Percentiles rank a stretch among this genome's conserved stretches.
Conservation (phyloP, 2,797 vertebrate species). For the Dryobates pubescens region DNA sequence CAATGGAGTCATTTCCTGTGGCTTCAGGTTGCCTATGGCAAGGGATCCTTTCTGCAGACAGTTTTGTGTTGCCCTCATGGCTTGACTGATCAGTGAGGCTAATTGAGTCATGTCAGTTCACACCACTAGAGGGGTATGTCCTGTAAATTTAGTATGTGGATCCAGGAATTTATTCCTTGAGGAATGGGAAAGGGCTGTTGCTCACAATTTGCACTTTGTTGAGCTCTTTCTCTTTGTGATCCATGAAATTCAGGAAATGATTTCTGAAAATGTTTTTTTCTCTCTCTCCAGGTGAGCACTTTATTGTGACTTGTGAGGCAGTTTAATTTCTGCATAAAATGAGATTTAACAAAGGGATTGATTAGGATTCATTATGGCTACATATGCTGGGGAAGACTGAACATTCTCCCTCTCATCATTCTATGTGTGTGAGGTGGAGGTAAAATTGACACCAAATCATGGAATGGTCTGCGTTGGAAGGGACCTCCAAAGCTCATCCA, state of each 20-base stretch:
- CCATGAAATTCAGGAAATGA: background rate
- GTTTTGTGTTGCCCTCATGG: background rate
- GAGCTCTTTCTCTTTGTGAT: background rate
- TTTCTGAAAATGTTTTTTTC: background rate
- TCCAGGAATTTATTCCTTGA: background rate
- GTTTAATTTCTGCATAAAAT: conserved; percentile 11
- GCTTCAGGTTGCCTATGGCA: background rate
- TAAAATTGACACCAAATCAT: background rate
- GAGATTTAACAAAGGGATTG: background rate
- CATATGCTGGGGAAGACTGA: background rate
- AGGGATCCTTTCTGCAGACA: conserved; percentile 9
- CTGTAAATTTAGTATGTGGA: background rate
- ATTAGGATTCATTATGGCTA: background rate
- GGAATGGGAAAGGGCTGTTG: background rate
- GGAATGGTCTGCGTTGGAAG: too few species aligned
- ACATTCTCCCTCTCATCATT: background rate
- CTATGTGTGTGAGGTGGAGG: background rate
- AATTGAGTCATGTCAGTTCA: background rate
- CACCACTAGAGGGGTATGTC: conserved; percentile 18
- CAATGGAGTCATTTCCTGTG: background rate
- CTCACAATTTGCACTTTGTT: background rate
- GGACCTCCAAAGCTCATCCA: too few species aligned
- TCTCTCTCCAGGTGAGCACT: background rate
- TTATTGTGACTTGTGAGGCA: background rate
- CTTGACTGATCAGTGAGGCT: background rate